A percentile compares a stretch with the other conserved stretches of the same genome.
These are phyloP conservation scores for Atractosteus spatula DNA, from an alignment of 2,113 vertebrate species.

Conservation along the genomic window DNA sequence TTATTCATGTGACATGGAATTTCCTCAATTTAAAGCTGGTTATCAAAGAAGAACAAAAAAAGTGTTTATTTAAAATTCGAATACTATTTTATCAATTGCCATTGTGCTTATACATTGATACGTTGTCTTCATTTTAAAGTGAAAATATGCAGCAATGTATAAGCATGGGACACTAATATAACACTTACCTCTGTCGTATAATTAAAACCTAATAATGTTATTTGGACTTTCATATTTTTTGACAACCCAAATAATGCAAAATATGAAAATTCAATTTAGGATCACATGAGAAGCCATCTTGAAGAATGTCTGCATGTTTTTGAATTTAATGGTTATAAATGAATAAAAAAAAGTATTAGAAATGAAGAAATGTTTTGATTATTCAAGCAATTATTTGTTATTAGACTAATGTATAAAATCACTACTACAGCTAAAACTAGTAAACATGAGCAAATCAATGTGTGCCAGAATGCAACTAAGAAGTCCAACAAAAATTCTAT, in stretches of 20 bases:
- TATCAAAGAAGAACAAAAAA: too few species aligned
- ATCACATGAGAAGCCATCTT: slow-evolving; percentile 26
- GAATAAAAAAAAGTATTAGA: not conserved
- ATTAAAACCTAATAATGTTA: not conserved
- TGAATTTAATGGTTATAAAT: not conserved
- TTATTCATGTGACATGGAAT: too few species aligned
- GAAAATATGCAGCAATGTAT: not conserved
- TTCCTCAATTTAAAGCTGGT: too few species aligned
- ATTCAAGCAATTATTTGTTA: not conserved
- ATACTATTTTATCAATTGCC: too few species aligned
- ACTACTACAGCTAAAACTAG: not conserved
- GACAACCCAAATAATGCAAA: slow-evolving; percentile 7
- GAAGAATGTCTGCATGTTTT: slow-evolving; percentile 17
- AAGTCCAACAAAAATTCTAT: slow-evolving; percentile 3
- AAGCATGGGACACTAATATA: not conserved
- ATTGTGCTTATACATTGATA: too few species aligned
- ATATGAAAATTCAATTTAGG: slow-evolving; percentile 16
- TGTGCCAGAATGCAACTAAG: slow-evolving; percentile 17
- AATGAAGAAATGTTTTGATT: not conserved
- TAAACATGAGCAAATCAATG: slow-evolving; percentile 6
- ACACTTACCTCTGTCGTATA: slow-evolving; percentile 30
- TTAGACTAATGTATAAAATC: not conserved
- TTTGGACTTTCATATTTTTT: slow-evolving; percentile 21
- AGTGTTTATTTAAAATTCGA: too few species aligned
- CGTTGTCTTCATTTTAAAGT: not conserved